Evolutionary conservation across 2,113 vertebrate species (phyloP).

Genomic region (Sorex araneus): DNA sequence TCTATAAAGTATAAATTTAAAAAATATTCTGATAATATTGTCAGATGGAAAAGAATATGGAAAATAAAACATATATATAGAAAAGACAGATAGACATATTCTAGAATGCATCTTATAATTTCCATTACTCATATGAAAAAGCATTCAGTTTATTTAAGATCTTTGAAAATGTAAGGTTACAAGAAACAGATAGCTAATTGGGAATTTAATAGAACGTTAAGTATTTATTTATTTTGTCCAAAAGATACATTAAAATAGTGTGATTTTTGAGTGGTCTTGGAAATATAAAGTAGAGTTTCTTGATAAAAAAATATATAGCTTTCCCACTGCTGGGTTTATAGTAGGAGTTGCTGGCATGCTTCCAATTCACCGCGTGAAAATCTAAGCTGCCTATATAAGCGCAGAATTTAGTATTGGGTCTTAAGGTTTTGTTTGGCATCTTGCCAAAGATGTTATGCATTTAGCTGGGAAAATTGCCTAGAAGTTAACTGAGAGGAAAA

Average conservation of each 20-base stretch:
- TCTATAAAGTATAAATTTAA: slow-evolving; percentile 47
- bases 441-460: slow-evolving; percentile 93
- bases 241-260: slow-evolving; percentile 88
- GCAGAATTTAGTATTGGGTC: slow-evolving; percentile 90
- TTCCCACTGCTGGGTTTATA: slow-evolving; percentile 90
- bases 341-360: slow-evolving; percentile 90
- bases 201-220: slow-evolving; percentile 91
- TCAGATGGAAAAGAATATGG: slow-evolving; percentile 74
- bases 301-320: slow-evolving; percentile 88
- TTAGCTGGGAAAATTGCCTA: slow-evolving; percentile 94
- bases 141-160: slow-evolving; percentile 82
- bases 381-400: slow-evolving; percentile 91
- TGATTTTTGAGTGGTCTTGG: slow-evolving; percentile 88
- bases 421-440: slow-evolving; percentile 92
- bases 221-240: slow-evolving; percentile 89
- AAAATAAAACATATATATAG: slow-evolving; percentile 76
- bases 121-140: slow-evolving; percentile 84
- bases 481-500: slow-evolving; percentile 95
- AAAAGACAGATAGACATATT: slow-evolving; percentile 77
- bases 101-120: slow-evolving; percentile 82
- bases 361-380: slow-evolving; percentile 91
- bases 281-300: slow-evolving; percentile 89
- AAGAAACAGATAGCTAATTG: slow-evolving; percentile 89
- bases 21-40: slow-evolving; percentile 83
- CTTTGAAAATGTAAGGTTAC: slow-evolving; percentile 87